Conservation (phyloP, 2,113 vertebrate genomes). For the Cyanistes caeruleus region DNA sequence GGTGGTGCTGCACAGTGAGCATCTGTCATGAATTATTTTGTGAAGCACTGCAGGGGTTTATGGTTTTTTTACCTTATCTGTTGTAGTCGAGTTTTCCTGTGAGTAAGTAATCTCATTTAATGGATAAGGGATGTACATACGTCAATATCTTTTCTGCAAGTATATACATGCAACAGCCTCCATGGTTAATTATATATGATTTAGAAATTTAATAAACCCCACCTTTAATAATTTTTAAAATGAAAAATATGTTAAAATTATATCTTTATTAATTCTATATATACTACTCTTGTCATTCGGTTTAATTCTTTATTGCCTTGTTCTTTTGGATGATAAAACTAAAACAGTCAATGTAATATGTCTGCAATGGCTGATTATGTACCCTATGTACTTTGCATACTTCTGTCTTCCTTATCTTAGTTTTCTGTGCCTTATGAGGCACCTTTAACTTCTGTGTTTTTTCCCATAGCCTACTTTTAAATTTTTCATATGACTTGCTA, state of each 20-base stretch:
- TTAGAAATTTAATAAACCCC: background rate
- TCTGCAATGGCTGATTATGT: background rate
- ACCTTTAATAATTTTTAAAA: background rate
- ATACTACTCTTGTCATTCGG: background rate
- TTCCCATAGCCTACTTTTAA: background rate
- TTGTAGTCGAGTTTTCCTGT: background rate
- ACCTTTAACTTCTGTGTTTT: background rate
- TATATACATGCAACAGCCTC: background rate
- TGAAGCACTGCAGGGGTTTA: background rate
- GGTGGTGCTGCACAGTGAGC: background rate
- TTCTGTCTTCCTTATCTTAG: background rate
- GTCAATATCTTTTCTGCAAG: background rate
- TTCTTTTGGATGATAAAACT: background rate
- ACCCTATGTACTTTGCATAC: background rate
- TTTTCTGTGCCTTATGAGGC: background rate
- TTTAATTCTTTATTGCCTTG: background rate
- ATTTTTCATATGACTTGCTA: background rate
- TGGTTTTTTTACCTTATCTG: background rate
- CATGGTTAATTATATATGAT: background rate
- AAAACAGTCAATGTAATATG: background rate
- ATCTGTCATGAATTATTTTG: background rate
- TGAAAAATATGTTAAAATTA: background rate
- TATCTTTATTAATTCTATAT: background rate
- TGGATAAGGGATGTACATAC: background rate
- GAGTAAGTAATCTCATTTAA: conserved; percentile 4